Evolutionary conservation across 30 jellyfish, hydroid and myxozoan genomes (phyloP).

Genomic region (Morbakka virulenta): DNA sequence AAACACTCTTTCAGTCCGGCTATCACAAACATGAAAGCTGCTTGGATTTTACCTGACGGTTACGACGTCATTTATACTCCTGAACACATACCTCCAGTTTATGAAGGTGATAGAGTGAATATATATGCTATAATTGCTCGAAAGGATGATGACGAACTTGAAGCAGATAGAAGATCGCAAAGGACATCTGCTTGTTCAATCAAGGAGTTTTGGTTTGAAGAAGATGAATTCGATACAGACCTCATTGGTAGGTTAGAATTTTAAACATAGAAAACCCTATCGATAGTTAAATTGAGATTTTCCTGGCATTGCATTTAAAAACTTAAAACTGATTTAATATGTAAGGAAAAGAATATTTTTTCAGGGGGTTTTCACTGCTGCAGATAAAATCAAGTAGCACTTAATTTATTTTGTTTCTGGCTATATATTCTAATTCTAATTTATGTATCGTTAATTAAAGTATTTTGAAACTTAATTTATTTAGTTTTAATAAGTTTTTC

Average conservation of each 20-base stretch:
- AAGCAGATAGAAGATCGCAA: constrained; percentile 59
- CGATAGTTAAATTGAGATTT: too few relatives aligned
- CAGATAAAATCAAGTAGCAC: too few relatives aligned
- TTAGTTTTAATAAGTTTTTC: too few relatives aligned
- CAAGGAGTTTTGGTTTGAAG: constrained; percentile 98
- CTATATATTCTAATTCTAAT: too few relatives aligned
- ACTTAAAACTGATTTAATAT: too few relatives aligned
- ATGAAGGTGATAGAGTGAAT: constrained; percentile 73
- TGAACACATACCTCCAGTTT: constrained; percentile 77
- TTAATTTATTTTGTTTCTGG: too few relatives aligned
- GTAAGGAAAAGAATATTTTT: too few relatives aligned
- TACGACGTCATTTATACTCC: constrained; percentile 97
- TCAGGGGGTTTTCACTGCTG: too few relatives aligned
- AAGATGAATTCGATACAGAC: background rate
- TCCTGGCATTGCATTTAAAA: too few relatives aligned
- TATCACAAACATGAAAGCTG: constrained; percentile 79
- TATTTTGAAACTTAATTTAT: too few relatives aligned
- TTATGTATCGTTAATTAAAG: too few relatives aligned
- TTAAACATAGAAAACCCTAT: background rate
- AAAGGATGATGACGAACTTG: constrained; percentile 51
- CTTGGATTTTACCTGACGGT: constrained; percentile 98
- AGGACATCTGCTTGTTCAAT: constrained; percentile 70
- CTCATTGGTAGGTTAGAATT: background rate
- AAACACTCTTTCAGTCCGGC: constrained; percentile 72
- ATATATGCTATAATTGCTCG: constrained; percentile 91